Percentiles rank a stretch among this genome's conserved stretches.
Conservation (phyloP, 64 coral and sea anemone genomes). For the Pachyseris speciosa region DNA sequence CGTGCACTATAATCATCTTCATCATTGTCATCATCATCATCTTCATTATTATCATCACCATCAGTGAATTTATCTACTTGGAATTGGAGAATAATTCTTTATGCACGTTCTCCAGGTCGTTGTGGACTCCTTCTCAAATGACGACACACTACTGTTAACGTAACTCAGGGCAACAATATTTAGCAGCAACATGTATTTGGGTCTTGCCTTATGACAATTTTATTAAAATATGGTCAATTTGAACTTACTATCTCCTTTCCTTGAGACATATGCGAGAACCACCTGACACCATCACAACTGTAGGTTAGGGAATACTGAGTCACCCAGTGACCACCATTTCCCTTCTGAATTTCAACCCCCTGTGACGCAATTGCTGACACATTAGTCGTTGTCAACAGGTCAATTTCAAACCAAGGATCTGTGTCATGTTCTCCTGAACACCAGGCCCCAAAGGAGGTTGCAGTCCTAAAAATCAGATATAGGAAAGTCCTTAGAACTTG, state of each 20-base stretch:
- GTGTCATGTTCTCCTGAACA: constrained; percentile 51
- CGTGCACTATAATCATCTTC: background rate
- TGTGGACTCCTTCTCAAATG: too few species aligned
- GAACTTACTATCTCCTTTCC: background rate
- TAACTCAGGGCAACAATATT: background rate
- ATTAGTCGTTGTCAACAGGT: constrained; percentile 35
- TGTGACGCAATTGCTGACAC: constrained; percentile 74
- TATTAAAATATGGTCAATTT: too few species aligned
- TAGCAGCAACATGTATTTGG: too few species aligned
- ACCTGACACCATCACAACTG: constrained; percentile 78
- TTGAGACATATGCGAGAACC: constrained; percentile 44
- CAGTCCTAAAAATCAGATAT: background rate
- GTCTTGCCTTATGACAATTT: too few species aligned
- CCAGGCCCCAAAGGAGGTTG: constrained; percentile 78
- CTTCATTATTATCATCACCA: background rate
- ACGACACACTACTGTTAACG: too few species aligned
- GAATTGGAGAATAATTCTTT: too few species aligned
- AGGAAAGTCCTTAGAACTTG: background rate
- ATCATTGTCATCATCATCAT: background rate
- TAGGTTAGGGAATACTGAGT: constrained; percentile 75
- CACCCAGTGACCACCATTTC: constrained; percentile 68
- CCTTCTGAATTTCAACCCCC: constrained; percentile 49
- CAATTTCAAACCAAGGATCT: constrained; percentile 80
- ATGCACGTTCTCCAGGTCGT: background rate
- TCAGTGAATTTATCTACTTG: too few species aligned